Conservation (phyloP, 1,140 invertebrate species). For the Apis dorsata region DNA sequence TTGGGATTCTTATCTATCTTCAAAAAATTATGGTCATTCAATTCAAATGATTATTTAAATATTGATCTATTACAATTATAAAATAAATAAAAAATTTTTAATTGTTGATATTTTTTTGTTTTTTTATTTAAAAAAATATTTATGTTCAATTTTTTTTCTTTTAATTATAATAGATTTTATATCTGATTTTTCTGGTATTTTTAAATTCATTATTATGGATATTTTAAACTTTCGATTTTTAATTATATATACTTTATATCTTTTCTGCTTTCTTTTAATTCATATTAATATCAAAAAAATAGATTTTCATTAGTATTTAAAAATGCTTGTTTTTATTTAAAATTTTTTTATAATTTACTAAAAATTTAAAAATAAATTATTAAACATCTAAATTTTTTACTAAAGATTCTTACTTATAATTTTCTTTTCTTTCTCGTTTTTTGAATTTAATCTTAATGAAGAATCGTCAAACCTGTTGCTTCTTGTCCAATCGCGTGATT, state of each 20-base stretch:
- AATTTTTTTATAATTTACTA: background rate
- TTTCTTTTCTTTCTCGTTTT: background rate
- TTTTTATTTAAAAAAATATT: background rate
- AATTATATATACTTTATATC: background rate
- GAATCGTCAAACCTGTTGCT: constrained; percentile 39
- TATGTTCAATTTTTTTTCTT: too few species aligned
- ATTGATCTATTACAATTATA: background rate
- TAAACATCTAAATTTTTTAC: background rate
- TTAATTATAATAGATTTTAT: background rate
- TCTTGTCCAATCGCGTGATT: constrained; percentile 3
- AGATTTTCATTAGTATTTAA: background rate
- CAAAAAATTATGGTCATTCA: background rate
- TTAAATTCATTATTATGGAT: background rate
- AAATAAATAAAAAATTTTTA: background rate
- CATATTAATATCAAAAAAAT: background rate
- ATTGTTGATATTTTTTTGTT: background rate
- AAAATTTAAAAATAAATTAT: background rate
- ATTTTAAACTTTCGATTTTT: background rate
- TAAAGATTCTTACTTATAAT: constrained; percentile 2
- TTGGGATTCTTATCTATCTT: background rate
- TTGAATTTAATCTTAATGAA: background rate
- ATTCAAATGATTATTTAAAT: constrained; percentile 25
- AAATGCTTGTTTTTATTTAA: background rate
- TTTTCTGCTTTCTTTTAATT: background rate
- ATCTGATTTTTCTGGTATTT: background rate